Base-by-base conservation (phyloP, 2,797 vertebrate species). In the Myotis pilosus region DNA sequence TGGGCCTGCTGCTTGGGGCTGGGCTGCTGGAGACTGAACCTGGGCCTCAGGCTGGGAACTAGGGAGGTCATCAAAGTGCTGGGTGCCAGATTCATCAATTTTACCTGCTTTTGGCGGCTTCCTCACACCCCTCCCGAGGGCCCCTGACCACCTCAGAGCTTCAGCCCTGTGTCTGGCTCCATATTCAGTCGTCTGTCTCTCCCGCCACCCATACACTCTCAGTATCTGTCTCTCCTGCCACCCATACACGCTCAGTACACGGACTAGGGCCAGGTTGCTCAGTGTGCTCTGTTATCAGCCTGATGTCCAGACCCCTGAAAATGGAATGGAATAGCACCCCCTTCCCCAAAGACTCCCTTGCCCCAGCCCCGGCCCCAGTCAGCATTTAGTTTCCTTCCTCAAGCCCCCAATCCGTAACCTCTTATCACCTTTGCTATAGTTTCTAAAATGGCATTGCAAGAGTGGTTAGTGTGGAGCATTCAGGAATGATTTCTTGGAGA, bases 401-500 rank as follows among this genome's bases (percentile, higher is more conserved):
- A 16, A n/a, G 23, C 15, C n/a, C 30, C 62, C 20, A 41, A 0
- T 75, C 55, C 23, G 9, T 6, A 49, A 8, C 23, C 22, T 1
- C 7, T 41, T 6, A 3, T 38, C 19, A 38, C 60, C 69, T 68
- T 10, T 66, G 7, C 19, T 20, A 17, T 1, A 41, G 49, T 44
- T 72, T 36, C 36, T 74, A 17, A 41, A 60, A 30, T 2, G 62
- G 41, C 1, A 1, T 1, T 5, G 4, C 30, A 22, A 12, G 75
- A 71, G 12, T 2, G 25, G 53, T 44, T 30, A 47, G 23, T 5
- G 0, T 2, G 41, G 3, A 0, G 1, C 2, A 47, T 28, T 36
- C 41, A 57, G 44, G 51, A n/a, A 12, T 0, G 4, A 7, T 23
- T 89, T 74, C 10, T 38, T 57, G 60, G 75, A 75, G 69, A 68